Evolutionary conservation across 64 coral and sea anemone species (phyloP), one percentile per base, ranked within the genome.

Genomic region (Montipora foliosa): DNA sequence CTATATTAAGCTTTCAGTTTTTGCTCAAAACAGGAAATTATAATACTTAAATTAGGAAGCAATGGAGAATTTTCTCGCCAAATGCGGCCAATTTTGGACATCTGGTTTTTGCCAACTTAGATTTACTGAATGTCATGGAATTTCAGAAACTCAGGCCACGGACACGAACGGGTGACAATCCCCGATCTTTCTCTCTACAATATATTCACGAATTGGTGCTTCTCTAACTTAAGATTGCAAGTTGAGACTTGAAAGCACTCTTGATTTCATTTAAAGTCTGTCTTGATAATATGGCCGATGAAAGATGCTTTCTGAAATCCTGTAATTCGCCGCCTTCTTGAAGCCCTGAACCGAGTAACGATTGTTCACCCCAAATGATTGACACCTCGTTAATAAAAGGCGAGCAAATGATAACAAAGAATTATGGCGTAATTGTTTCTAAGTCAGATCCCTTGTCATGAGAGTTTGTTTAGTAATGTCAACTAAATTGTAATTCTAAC

Each of bases 331-430:
- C 82, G 82, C 82, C 82, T 45, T 62, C 49, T 71, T 86, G 82
- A 71, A 86, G 82, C 64, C 82, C 21, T 68, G 37, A 37, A 86
- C 45, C 64, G 8, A 71, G 82, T 4, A 86, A 86, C 82, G 47
- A 86, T 86, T 45, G 45, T 17, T 86, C 82, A 86, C 62, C 82
- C 82, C 82, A 24, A 72, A 50, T 86, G 82, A 86, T 86, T 86
- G 82, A 86, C 82, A 86, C 82, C 82, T 86, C 19, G 82, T 86
- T 86, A 86, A 86, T 86, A 86, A 84, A 84, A 84, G 61, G 25
- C 44, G 81, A 44, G 81, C 37, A 44, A 86, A 86, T 86, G 82
- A 86, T 86, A 86, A 86, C 82, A 86, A 71, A 86, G 82, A 86
- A 71, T 86, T 86, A 72, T 86, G 66, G 82, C 82, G 45, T 72